These are phyloP conservation scores for Champsocephalus esox DNA, from an alignment of 2,797 vertebrate genomes.

Conservation along the genomic window DNA sequence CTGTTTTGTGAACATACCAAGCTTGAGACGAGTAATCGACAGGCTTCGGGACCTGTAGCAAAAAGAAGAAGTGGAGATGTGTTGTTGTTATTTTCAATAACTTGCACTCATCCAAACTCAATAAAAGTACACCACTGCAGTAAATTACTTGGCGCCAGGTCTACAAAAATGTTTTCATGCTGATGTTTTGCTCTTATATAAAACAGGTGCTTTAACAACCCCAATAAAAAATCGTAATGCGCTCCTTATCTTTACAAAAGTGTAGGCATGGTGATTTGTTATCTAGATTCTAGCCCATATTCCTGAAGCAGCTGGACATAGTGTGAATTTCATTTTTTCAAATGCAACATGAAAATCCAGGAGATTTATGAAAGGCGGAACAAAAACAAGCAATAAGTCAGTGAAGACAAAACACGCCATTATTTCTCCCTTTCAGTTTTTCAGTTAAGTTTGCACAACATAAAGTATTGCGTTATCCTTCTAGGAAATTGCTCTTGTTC, in stretches of 20 bases:
- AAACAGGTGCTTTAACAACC: slow-evolving; percentile 43
- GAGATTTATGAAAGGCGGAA: neutral
- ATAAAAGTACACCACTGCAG: slow-evolving; percentile 1
- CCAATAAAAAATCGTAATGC: slow-evolving; percentile 62
- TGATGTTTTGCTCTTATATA: slow-evolving; percentile 22
- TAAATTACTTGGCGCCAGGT: slow-evolving; percentile 21
- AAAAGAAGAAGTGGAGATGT: slow-evolving; percentile 48
- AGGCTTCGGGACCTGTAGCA: slow-evolving; percentile 92
- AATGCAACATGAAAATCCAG: slow-evolving; percentile 27
- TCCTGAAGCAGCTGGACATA: slow-evolving; percentile 41
- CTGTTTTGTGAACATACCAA: slow-evolving; percentile 87
- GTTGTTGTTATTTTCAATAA: slow-evolving; percentile 37
- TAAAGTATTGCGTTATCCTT: neutral
- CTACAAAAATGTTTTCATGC: neutral
- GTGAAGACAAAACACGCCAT: neutral
- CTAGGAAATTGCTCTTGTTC: slow-evolving; percentile 8
- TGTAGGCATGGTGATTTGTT: slow-evolving; percentile 45
- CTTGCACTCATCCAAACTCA: neutral
- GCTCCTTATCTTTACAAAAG: slow-evolving; percentile 66
- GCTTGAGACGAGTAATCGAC: slow-evolving; percentile 94
- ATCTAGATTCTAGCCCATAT: slow-evolving; percentile 40
- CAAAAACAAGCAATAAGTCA: slow-evolving; percentile 9
- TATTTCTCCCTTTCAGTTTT: neutral
- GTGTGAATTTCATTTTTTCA: slow-evolving; percentile 41
- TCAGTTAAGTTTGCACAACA: neutral